phyloP scores from a whole-genome alignment of 2,113 vertebrate species.

The Nycticebus coucang region DNA sequence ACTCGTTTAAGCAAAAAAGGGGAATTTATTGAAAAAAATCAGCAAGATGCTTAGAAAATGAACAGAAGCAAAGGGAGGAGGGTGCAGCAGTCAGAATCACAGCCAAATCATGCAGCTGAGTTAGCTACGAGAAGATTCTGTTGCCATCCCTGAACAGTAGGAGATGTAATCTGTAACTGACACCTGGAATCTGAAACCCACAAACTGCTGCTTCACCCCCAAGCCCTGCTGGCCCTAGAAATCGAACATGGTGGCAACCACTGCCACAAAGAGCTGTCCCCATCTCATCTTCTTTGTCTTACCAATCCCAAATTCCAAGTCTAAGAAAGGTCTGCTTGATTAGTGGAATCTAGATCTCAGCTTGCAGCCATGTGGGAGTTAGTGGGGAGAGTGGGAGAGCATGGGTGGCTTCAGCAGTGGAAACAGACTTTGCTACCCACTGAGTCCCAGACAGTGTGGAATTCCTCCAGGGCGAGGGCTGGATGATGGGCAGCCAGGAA shows the following conservation, averaged over 20 bases:
- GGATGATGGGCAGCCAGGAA: not conserved
- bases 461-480: not conserved
- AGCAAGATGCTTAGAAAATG: constrained; percentile 25
- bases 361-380: not conserved
- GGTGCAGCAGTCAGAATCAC: not conserved
- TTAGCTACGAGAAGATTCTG: not conserved
- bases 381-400: not conserved
- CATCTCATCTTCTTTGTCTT: not conserved
- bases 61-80: not conserved
- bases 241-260: not conserved
- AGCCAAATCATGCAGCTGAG: not conserved
- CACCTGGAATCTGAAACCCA: not conserved
- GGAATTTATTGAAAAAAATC: not conserved
- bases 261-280: not conserved
- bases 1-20: not conserved
- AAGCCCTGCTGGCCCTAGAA: not conserved
- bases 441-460: not conserved
- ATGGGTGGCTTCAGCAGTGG: not conserved
- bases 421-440: not conserved
- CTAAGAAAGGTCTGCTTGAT: not conserved
- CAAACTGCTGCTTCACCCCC: not conserved
- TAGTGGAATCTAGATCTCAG: not conserved
- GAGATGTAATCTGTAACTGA: not conserved
- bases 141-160: not conserved
- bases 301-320: not conserved